Conservation (phyloP, 2,888 invertebrate genomes). For the Lagria hirta region DNA sequence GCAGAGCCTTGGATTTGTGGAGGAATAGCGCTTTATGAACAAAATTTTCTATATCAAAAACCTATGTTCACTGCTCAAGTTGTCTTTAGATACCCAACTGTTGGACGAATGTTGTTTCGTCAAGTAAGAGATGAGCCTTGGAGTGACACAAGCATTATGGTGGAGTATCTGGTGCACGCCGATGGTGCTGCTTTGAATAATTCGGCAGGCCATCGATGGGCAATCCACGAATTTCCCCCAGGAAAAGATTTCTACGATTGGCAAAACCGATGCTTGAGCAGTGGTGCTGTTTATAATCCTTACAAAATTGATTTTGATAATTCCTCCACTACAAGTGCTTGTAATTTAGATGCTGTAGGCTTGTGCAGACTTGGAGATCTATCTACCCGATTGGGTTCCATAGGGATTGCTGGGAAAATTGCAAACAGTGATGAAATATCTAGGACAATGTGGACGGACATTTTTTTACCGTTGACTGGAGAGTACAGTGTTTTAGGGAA, state of each 20-base stretch:
- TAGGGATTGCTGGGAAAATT: conserved; percentile 76
- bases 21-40: conserved; percentile 64
- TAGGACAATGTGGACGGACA: conserved; percentile 77
- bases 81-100: conserved; percentile 76
- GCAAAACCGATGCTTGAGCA: conserved; percentile 80
- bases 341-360: conserved; percentile 60
- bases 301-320: conserved; percentile 67
- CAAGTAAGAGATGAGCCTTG: conserved; percentile 79
- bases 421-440: conserved; percentile 65
- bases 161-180: conserved; percentile 83
- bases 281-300: conserved; percentile 78
- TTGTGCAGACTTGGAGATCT: conserved; percentile 78
- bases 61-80: conserved; percentile 78
- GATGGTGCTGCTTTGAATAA: conserved; percentile 80
- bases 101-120: conserved; percentile 79
- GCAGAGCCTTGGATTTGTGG: conserved; percentile 65
- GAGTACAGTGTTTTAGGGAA: conserved; percentile 73
- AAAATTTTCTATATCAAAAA: conserved; percentile 67
- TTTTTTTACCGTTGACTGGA: conserved; percentile 74
- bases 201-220: conserved; percentile 78
- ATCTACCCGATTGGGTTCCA: conserved; percentile 67
- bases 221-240: conserved; percentile 75
- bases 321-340: conserved; percentile 60
- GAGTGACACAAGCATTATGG: conserved; percentile 81
- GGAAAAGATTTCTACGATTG: conserved; percentile 90